Evolutionary conservation across 1,140 invertebrate species (phyloP), one percentile per base, ranked within the genome.

Genomic region (Diorhabda sublineata): DNA sequence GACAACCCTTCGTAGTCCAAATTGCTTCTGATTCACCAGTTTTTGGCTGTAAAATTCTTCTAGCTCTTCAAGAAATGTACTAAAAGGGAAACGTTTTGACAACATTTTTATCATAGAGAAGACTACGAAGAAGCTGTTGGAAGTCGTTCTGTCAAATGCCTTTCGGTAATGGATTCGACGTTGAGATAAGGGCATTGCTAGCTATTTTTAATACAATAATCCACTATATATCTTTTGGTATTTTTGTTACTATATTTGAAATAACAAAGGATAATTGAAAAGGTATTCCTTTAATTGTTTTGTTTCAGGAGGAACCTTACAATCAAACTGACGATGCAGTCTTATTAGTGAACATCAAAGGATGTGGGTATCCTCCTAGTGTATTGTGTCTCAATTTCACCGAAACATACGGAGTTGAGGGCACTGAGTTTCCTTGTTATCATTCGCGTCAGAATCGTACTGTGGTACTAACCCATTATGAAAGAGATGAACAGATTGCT

Each of bases 321-420:
- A 85, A 79, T 63, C 76, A 76, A 71, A 80, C 77, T 57, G 84
- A 85, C 64, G 88, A 91, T 75, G 90, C 89, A 9, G 86, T 90
- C 26, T 84, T 92, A 4, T 81, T 91, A 66, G 89, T 92, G 64
- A 92, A 92, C 81, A 91, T 92, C 78, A 92, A 92, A 80, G 92
- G 92, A 4, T 95, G 93, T 81, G 93, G 93, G n/a, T 95, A 95
- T 81, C 93, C 93, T 60, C 93, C 93, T 26, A 85, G 83, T 42
- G 91, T 94, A n/a, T 87, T 91, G 75, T 96, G 93, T 81, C 86
- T 88, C 72, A 92, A 92, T 75, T 95, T 95, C 78, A 92, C 91
- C 52, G 84, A 86, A 44, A 87, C 85, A 69, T 92, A 90, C 76
- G 92, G 92, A 64, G 85, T 86, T 73, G 88, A 91, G 73, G 91